A percentile compares a stretch with the other conserved stretches of the same genome.
Conservation (phyloP, 2,113 vertebrate genomes). For the Phrynosoma blainvillii region DNA sequence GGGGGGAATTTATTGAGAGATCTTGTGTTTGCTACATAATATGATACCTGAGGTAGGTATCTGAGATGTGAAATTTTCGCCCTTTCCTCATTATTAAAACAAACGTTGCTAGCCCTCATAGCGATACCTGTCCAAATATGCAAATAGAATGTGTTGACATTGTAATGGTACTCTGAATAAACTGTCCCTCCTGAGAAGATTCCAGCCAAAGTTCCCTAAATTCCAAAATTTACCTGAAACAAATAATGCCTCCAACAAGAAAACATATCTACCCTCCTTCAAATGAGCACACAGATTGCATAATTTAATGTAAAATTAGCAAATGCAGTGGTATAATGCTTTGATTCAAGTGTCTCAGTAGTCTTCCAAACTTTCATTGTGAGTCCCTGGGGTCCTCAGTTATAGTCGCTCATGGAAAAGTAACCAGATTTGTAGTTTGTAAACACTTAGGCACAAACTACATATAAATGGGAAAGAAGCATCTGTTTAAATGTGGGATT, state of each 20-base stretch:
- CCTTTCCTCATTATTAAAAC: too few relatives aligned
- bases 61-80: not conserved
- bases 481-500: not conserved
- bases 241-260: not conserved
- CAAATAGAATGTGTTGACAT: not conserved
- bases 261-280: not conserved
- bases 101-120: not conserved
- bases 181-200: not conserved
- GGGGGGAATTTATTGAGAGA: not conserved
- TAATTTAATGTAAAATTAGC: not conserved
- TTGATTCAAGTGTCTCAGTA: not conserved
- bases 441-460: not conserved
- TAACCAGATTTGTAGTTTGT: not conserved
- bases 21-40: not conserved
- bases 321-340: not conserved
- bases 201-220: not conserved
- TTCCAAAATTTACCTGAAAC: not conserved
- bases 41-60: not conserved
- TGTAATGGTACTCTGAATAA: not conserved
- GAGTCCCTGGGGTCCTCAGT: not conserved
- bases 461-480: not conserved
- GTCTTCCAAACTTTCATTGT: not conserved
- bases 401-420: not conserved
- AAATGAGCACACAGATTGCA: not conserved
- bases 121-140: not conserved